These are phyloP conservation scores for Anorthoa munda DNA, from an alignment of 2,888 invertebrate species.

Conservation along the genomic window DNA sequence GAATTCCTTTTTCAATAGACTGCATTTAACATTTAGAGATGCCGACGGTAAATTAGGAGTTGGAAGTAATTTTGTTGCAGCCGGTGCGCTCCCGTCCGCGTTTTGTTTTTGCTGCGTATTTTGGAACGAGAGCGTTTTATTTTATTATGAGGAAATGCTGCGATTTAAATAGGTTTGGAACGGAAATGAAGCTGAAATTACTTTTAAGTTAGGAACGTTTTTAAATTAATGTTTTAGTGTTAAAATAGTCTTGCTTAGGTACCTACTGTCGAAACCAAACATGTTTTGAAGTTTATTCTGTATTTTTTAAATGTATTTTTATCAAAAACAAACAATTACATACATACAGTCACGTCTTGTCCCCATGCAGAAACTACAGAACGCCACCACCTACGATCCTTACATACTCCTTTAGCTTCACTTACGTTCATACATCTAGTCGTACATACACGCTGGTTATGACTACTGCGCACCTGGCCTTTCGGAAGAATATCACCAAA, in stretches of 20 bases:
- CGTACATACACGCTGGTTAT: no score
- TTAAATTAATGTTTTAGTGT: background rate
- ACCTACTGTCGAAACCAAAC: no score
- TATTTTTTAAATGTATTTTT: background rate
- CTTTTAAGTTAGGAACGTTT: background rate
- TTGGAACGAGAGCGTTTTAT: conserved; percentile 40
- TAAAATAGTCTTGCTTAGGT: background rate
- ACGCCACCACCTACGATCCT: no score
- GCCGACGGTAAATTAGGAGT: conserved; percentile 53
- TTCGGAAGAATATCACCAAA: no score
- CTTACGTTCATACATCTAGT: no score
- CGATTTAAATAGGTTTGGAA: conserved; percentile 34
- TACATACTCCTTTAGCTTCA: no score
- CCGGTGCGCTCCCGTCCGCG: conserved; percentile 27
- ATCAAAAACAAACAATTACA: no score
- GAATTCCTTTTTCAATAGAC: conserved; percentile 19
- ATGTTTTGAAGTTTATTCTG: no score
- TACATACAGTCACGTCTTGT: no score
- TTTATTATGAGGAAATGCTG: conserved; percentile 42
- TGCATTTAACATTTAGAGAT: conserved; percentile 37
- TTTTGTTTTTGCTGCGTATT: conserved; percentile 51
- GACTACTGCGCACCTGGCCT: no score
- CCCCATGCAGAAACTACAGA: no score
- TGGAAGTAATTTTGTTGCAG: conserved; percentile 58
- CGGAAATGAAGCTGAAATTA: conserved; percentile 15